These are phyloP conservation scores for Neodiprion pinetum DNA, from an alignment of 1,140 invertebrate genomes.

Conservation along the genomic window DNA sequence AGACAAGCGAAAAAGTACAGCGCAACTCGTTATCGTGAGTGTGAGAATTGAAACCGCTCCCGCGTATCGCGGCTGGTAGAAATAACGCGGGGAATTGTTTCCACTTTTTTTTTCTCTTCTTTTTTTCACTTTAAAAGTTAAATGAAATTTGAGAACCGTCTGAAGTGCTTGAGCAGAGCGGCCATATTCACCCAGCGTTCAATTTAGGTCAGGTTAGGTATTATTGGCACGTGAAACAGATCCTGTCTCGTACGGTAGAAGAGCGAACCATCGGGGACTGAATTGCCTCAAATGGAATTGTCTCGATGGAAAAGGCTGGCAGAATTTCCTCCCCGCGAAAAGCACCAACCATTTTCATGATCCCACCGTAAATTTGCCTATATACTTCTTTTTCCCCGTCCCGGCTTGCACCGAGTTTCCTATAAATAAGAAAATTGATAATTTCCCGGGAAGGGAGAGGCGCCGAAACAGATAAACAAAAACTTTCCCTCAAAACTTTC, in stretches of 20 bases:
- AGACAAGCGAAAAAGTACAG: too few species aligned
- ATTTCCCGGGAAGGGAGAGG: neutral
- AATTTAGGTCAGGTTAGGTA: constrained; percentile 5
- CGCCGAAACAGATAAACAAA: neutral
- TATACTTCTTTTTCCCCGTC: neutral
- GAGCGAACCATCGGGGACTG: neutral
- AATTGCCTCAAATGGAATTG: neutral
- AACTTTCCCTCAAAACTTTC: neutral
- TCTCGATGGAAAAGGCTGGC: neutral
- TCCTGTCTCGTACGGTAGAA: neutral
- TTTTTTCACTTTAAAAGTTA: neutral
- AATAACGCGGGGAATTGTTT: too few species aligned
- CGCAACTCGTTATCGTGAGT: too few species aligned
- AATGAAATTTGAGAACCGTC: constrained; percentile 4
- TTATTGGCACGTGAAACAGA: constrained; percentile 7
- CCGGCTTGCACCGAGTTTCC: too few species aligned
- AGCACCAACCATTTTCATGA: neutral
- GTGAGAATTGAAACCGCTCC: too few species aligned
- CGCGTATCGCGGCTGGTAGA: too few species aligned
- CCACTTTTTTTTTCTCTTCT: neutral
- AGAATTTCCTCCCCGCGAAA: neutral
- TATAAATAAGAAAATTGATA: neutral
- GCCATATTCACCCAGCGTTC: neutral
- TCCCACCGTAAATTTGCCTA: neutral
- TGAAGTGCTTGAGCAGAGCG: neutral